Conservation (phyloP, 1,140 invertebrate species). For the Babylonia areolata region DNA sequence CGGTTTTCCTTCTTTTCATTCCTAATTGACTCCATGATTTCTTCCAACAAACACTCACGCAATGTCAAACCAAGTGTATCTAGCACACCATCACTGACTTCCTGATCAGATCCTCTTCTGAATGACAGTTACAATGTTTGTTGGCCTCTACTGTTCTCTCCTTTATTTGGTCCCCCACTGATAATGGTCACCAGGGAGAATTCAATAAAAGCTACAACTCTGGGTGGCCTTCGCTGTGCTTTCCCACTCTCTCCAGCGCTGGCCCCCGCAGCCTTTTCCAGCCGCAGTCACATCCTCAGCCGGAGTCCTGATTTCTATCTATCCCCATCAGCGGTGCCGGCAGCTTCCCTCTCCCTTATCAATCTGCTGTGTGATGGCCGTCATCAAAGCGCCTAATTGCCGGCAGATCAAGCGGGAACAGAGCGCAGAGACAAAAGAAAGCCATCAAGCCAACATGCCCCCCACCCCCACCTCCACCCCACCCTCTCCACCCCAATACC, state of each 20-base stretch:
- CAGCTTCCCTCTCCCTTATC: neutral
- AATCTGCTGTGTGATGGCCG: neutral
- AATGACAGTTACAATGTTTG: too few species aligned
- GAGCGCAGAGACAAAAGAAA: slow-evolving; percentile 1
- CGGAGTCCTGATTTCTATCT: neutral
- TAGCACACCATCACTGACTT: too few species aligned
- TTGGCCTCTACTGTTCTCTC: too few species aligned
- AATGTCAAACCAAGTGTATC: too few species aligned
- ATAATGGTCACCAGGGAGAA: too few species aligned
- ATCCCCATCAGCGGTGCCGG: neutral
- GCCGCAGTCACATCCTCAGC: neutral
- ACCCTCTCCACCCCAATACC: neutral
- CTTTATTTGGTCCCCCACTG: too few species aligned
- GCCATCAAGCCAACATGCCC: neutral
- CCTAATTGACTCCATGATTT: neutral
- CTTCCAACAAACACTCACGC: too few species aligned
- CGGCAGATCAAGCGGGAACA: neutral
- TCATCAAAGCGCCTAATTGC: slow-evolving; percentile 15
- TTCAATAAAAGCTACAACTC: too few species aligned
- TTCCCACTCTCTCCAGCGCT: too few species aligned
- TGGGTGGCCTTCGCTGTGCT: too few species aligned
- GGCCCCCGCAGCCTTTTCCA: neutral
- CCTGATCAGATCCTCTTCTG: too few species aligned
- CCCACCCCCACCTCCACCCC: neutral
- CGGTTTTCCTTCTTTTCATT: too few species aligned